Conservation (phyloP, 2,113 vertebrate species). For the Caranx ignobilis region DNA sequence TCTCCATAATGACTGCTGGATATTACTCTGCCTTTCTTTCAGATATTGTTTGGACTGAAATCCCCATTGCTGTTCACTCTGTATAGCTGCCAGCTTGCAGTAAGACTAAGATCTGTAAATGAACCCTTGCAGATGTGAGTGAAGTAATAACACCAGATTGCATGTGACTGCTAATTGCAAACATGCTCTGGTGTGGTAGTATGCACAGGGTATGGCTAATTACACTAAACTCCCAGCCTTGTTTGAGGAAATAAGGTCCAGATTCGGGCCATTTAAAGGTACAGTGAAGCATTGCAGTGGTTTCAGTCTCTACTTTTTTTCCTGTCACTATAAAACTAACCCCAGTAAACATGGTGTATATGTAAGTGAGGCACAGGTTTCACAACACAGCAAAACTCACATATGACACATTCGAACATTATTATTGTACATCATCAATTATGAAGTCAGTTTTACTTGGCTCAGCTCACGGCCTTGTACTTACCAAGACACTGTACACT, state of each 20-base stretch:
- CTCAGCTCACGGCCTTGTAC: neutral
- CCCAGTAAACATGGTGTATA: neutral
- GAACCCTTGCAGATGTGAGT: slow-evolving; percentile 69
- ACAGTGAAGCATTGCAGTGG: slow-evolving; percentile 8
- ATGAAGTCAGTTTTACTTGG: neutral
- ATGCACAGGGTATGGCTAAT: slow-evolving; percentile 59
- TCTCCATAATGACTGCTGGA: slow-evolving; percentile 29
- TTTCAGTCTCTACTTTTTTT: slow-evolving; percentile 1
- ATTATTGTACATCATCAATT: neutral
- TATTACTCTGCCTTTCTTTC: slow-evolving; percentile 6
- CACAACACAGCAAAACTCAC: neutral
- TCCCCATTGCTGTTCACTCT: slow-evolving; percentile 42
- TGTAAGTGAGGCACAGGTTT: neutral
- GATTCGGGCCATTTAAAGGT: slow-evolving; percentile 46
- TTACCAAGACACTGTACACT: neutral
- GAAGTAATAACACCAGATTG: slow-evolving; percentile 69
- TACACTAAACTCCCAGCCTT: slow-evolving; percentile 57
- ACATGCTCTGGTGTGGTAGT: slow-evolving; percentile 62
- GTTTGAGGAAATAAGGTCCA: slow-evolving; percentile 67
- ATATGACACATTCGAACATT: neutral
- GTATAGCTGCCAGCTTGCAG: slow-evolving; percentile 67
- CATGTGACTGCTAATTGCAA: slow-evolving; percentile 78
- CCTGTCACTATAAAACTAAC: neutral
- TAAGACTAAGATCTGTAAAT: slow-evolving; percentile 61
- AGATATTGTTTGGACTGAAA: slow-evolving; percentile 46